Base-by-base conservation (phyloP, 2,797 vertebrate genomes). In the Catamblyrhynchus diadema region DNA sequence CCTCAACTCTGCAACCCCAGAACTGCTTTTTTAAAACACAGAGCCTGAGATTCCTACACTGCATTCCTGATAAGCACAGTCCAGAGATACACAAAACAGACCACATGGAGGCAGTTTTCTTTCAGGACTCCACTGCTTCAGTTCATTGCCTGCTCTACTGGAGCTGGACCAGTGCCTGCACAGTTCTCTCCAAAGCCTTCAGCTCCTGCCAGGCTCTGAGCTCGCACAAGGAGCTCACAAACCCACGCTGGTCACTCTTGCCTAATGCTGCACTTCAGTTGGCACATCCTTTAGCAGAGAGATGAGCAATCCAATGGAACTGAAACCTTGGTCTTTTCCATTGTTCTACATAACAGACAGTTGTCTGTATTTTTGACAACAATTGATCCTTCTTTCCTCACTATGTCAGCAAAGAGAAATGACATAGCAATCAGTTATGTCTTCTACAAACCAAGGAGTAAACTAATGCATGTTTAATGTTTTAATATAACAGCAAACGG, bases 361-460 rank as follows among this genome's bases (percentile, higher is more conserved):
- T 4, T 62, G 16, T 47, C 60, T 91, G 60, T 69, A 61, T 51
- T 84, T 93, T 8, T 42, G n/a, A 39, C 33, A 94, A 86, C 45
- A 92, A 81, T 1, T 27, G 53, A 73, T 64, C n/a, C 35, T 81
- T 78, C 71, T 81, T 91, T 60, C 35, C 33, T 92, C 44, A 61
- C 15, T 33, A 10, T 7, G 20, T 18, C 51, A 56, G 35, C 33
- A 50, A 27, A 54, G 25, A 65, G 47, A 88, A 93, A 51, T 10
- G 16, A 10, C 37, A 64, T 1, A 12, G n/a, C 61, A 77, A 54
- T 23, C 0, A 0, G 7, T 50, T 45, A 37, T 3, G 6, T 24
- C 56, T 81, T 86, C 47, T 41, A 92, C 45, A 90, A 86, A 61
- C 4, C 13, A 65, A 54, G 28, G n/a, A 62, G 28, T 53, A 86